Percentiles rank a stretch among this genome's conserved stretches.
These are phyloP conservation scores for Laothoe populi DNA, from an alignment of 2,888 invertebrate species.

Conservation along the genomic window DNA sequence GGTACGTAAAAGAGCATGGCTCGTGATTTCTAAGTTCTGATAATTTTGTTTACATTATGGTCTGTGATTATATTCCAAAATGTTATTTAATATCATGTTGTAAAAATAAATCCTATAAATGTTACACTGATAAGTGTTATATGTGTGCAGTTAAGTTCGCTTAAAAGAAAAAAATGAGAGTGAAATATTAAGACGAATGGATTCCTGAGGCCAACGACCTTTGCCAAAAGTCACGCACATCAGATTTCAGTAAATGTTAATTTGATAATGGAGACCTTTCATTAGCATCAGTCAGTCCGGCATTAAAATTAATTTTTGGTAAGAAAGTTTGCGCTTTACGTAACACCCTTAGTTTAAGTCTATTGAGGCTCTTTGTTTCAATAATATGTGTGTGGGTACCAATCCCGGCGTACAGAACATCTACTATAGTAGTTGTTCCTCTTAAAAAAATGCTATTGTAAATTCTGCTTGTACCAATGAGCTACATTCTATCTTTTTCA, in stretches of 20 bases:
- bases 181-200: conserved; percentile 52
- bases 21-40: no score
- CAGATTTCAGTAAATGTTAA: conserved; percentile 22
- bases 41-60: not conserved
- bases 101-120: no score
- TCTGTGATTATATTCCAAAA: not conserved
- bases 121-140: conserved; percentile 12
- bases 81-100: not conserved
- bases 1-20: no score
- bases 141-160: not conserved
- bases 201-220: conserved; percentile 33
- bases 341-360: not conserved
- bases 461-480: no score
- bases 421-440: no score
- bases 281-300: conserved; percentile 14
- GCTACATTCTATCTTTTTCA: no score
- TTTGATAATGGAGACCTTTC: conserved; percentile 20
- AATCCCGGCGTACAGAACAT: no score
- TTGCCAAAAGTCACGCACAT: conserved; percentile 33
- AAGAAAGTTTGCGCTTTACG: not conserved
- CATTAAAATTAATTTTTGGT: conserved; percentile 11
- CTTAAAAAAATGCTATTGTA: no score
- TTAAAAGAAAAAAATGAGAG: conserved; percentile 35
- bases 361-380: not conserved
- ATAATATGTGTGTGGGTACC: not conserved